Evolutionary conservation across 2,113 vertebrate genomes (phyloP).

Genomic region (Mirounga angustirostris): DNA sequence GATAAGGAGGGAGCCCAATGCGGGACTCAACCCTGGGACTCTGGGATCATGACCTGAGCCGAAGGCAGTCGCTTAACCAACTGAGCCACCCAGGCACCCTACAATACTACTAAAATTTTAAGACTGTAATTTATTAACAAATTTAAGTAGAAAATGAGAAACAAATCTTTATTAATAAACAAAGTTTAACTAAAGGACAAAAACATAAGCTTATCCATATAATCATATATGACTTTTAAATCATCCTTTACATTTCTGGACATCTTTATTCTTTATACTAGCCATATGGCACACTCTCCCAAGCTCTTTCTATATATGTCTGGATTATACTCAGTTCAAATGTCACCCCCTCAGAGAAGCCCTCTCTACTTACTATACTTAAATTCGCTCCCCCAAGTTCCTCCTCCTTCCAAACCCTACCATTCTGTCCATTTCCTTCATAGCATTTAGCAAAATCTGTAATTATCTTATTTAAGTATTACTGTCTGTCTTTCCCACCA

Average conservation of each 20-base stretch:
- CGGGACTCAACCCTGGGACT: no score
- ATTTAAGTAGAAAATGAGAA: neutral
- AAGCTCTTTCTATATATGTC: neutral
- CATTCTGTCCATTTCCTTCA: neutral
- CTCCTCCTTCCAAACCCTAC: neutral
- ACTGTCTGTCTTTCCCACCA: neutral
- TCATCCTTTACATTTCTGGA: neutral
- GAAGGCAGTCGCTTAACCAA: no score
- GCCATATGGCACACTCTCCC: neutral
- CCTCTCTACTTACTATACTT: neutral
- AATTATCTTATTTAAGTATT: neutral
- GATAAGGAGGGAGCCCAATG: no score
- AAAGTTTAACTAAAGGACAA: neutral
- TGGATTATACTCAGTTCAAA: neutral
- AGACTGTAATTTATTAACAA: conserved; percentile 1
- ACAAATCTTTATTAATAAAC: neutral
- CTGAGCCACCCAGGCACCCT: no score
- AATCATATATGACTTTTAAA: neutral
- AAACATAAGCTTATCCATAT: neutral
- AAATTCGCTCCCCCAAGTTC: neutral
- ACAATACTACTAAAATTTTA: conserved; percentile 3
- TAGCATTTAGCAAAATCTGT: neutral
- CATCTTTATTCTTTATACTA: neutral
- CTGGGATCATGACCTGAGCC: no score
- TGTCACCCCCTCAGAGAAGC: neutral